Conservation (phyloP, 2,113 vertebrate genomes). For the Chaetorhynchus papuensis region DNA sequence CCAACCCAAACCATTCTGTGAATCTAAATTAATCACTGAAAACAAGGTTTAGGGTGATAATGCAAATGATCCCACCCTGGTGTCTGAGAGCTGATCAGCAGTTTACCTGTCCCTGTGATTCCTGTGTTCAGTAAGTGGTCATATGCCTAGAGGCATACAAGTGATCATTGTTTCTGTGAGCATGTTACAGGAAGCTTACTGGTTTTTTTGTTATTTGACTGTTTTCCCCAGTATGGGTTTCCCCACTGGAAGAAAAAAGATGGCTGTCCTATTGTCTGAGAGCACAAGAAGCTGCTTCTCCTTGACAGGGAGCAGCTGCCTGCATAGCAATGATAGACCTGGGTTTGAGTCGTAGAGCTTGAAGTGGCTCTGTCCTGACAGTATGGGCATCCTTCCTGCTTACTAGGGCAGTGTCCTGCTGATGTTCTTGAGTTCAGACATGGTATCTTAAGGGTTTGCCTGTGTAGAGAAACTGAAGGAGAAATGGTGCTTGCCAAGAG, state of each 20-base stretch:
- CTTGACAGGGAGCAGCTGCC: not conserved
- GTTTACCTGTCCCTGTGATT: not conserved
- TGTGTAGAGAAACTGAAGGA: not conserved
- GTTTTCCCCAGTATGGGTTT: not conserved
- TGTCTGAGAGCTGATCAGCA: not conserved
- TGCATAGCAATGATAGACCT: not conserved
- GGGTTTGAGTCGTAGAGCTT: not conserved
- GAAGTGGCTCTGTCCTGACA: not conserved
- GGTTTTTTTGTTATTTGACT: not conserved
- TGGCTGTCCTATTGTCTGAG: not conserved
- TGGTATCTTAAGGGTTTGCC: not conserved
- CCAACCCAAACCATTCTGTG: not conserved
- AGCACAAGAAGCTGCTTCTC: not conserved
- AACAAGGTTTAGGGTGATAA: not conserved
- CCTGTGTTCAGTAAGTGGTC: rapidly evolving
- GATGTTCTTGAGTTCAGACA: not conserved
- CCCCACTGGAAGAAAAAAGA: not conserved
- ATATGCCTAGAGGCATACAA: not conserved
- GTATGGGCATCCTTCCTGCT: not conserved
- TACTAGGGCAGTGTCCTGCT: not conserved
- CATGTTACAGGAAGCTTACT: not conserved
- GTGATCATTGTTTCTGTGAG: not conserved
- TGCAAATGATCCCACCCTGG: not conserved
- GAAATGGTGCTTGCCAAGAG: not conserved
- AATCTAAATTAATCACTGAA: not conserved